Conservation (phyloP, 37 sponge, comb jelly and placozoan species). For the Tethya wilhelma region DNA sequence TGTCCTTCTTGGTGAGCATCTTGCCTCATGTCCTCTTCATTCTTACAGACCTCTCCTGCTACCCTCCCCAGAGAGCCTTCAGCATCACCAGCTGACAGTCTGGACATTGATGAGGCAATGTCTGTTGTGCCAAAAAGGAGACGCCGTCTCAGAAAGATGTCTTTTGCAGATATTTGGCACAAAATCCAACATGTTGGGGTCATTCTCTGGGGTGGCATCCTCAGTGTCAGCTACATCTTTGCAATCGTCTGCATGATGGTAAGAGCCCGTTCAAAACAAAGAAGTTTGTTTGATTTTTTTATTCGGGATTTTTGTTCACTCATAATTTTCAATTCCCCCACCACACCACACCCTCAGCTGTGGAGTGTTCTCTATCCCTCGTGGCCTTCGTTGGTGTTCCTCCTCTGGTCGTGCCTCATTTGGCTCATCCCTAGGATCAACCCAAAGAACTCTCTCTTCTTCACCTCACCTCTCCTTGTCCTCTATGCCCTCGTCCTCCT, state of each 20-base stretch:
- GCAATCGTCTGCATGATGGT: constrained; percentile 76
- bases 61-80: too few relatives aligned
- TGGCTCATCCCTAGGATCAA: constrained; percentile 66
- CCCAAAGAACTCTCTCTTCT: constrained; percentile 49
- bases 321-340: too few relatives aligned
- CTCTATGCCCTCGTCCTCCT: constrained; percentile 55
- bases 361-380: constrained; percentile 80
- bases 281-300: background rate
- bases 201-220: background rate
- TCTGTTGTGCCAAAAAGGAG: background rate
- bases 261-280: background rate
- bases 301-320: background rate
- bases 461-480: constrained; percentile 59
- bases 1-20: too few relatives aligned
- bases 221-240: constrained; percentile 39
- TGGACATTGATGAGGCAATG: background rate
- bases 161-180: background rate
- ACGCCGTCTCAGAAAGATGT: background rate
- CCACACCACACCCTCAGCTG: constrained; percentile 14
- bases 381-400: constrained; percentile 65
- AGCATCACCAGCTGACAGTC: too few relatives aligned
- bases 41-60: too few relatives aligned
- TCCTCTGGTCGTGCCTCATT: constrained; percentile 71
- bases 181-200: background rate
- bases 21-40: too few relatives aligned